phyloP scores from a whole-genome alignment of 2,888 invertebrate genomes.

The Listrodromus nycthemerus region DNA sequence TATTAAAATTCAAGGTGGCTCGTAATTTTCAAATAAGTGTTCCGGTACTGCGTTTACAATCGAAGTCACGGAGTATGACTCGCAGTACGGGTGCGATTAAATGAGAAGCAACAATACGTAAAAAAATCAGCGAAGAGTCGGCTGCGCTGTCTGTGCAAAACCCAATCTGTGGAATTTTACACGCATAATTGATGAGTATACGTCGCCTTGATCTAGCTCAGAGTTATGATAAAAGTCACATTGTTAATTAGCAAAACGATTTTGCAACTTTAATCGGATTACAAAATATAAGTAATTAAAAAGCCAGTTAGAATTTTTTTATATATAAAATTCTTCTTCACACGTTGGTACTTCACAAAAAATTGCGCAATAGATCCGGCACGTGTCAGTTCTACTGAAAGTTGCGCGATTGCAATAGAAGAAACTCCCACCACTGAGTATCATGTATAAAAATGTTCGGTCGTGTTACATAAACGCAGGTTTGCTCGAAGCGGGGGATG shows the following conservation, averaged over 20 bases:
- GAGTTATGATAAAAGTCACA: background rate
- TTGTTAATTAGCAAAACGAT: background rate
- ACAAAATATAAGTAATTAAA: background rate
- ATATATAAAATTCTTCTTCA: background rate
- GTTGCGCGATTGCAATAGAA: conserved; percentile 10
- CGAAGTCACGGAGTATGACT: background rate
- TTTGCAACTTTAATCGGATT: background rate
- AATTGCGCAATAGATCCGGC: conserved; percentile 16
- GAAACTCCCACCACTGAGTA: conserved; percentile 14
- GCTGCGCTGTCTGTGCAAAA: too few species aligned
- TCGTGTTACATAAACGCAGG: conserved; percentile 53
- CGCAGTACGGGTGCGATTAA: background rate
- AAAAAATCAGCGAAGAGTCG: background rate
- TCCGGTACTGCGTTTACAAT: background rate
- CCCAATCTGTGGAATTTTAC: too few species aligned
- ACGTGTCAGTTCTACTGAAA: conserved; percentile 14
- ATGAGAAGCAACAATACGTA: background rate
- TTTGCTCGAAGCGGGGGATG: conserved; percentile 35
- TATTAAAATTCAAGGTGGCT: conserved; percentile 8
- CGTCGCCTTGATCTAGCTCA: too few species aligned
- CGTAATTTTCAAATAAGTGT: background rate
- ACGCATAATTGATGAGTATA: too few species aligned
- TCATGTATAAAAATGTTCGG: conserved; percentile 12
- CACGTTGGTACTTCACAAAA: background rate
- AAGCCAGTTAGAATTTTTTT: background rate